phyloP scores from a whole-genome alignment of 2,888 invertebrate species.

The Diarsia mendica region DNA sequence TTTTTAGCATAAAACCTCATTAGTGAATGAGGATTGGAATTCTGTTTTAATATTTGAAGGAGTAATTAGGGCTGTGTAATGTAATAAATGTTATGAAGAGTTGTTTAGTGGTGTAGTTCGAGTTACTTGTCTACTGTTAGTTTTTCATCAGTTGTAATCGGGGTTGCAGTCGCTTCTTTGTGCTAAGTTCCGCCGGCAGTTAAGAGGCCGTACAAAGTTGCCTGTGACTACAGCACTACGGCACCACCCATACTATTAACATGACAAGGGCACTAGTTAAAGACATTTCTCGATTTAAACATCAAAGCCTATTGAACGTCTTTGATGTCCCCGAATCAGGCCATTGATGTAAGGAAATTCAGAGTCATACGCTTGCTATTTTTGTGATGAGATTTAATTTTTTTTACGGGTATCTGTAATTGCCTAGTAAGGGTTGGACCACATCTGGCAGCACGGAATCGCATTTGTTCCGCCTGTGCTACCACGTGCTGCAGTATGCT shows the following conservation, averaged over 20 bases:
- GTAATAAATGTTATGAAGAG: slow-evolving; percentile 13
- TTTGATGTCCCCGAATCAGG: slow-evolving; percentile 86
- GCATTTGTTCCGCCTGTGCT: too few relatives aligned
- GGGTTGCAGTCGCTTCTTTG: slow-evolving; percentile 72
- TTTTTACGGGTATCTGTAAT: slow-evolving; percentile 15
- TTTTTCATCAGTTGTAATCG: slow-evolving; percentile 74
- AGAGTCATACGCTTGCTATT: slow-evolving; percentile 65
- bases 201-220: slow-evolving; percentile 75
- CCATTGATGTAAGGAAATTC: slow-evolving; percentile 85
- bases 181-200: slow-evolving; percentile 71
- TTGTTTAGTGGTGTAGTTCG: slow-evolving; percentile 40
- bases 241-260: slow-evolving; percentile 74
- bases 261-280: slow-evolving; percentile 83
- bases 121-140: slow-evolving; percentile 66
- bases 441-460: too few relatives aligned
- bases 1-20: slow-evolving; percentile 59
- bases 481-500: too few relatives aligned
- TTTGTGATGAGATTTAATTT: slow-evolving; percentile 34
- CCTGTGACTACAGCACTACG: slow-evolving; percentile 71
- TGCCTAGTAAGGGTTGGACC: not conserved
- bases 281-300: slow-evolving; percentile 80
- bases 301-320: slow-evolving; percentile 84
- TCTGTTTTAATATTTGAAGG: slow-evolving; percentile 34
- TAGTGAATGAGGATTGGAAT: slow-evolving; percentile 41
- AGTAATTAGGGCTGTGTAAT: slow-evolving; percentile 18